These are phyloP conservation scores for Ladona fulva DNA, from an alignment of 1,140 invertebrate species.

Conservation along the genomic window DNA sequence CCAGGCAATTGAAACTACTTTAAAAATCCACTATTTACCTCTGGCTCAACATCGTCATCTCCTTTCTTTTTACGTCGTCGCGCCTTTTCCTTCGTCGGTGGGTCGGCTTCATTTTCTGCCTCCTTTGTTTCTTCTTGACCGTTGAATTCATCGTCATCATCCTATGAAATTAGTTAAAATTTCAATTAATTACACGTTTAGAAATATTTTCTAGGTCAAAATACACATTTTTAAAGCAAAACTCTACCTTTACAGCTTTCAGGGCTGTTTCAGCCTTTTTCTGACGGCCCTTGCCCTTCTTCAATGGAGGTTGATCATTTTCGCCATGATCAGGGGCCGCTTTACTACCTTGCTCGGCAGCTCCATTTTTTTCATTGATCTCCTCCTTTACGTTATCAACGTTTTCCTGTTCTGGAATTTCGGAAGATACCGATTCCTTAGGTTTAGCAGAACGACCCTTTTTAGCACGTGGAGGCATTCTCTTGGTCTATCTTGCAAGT, in stretches of 20 bases:
- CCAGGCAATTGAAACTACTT: too few species aligned
- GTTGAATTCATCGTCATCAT: background rate
- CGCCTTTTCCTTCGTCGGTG: background rate
- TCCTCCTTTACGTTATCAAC: background rate
- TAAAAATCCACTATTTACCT: background rate
- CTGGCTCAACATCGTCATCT: background rate
- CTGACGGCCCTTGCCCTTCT: background rate
- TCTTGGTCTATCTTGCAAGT: background rate
- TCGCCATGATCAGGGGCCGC: background rate
- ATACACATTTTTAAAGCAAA: too few species aligned
- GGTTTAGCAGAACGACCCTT: background rate
- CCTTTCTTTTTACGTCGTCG: slow-evolving; percentile 12
- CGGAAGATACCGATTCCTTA: background rate
- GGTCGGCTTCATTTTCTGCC: background rate
- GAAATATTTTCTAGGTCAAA: too few species aligned
- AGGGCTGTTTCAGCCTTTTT: background rate
- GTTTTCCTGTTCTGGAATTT: background rate
- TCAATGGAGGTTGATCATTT: background rate
- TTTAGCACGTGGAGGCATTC: background rate
- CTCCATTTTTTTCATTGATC: background rate
- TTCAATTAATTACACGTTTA: too few species aligned
- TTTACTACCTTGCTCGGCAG: background rate
- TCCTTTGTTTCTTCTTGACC: background rate
- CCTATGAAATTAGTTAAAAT: background rate
- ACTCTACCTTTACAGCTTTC: too few species aligned